These are phyloP conservation scores for Hydrotaea cyrtoneurina DNA, from an alignment of 2,888 invertebrate species.

Conservation along the genomic window DNA sequence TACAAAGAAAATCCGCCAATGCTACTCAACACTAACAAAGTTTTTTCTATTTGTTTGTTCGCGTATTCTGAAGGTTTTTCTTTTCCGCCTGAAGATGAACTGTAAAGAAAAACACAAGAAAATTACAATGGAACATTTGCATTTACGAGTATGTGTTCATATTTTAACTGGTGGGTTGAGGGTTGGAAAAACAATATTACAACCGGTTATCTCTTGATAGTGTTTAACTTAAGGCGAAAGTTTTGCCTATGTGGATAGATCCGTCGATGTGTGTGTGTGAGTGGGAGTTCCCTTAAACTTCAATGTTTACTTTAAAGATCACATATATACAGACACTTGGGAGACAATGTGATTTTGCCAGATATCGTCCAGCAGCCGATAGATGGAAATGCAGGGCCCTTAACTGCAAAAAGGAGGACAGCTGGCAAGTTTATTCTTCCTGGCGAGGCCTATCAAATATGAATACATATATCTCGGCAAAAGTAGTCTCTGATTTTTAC, in stretches of 20 bases:
- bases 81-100: not conserved
- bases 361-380: not conserved
- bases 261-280: not conserved
- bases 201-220: not conserved
- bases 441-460: too few relatives aligned
- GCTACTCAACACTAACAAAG: not conserved
- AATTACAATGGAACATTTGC: not conserved
- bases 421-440: too few relatives aligned
- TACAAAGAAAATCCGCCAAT: not conserved
- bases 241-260: not conserved
- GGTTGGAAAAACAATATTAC: not conserved
- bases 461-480: too few relatives aligned
- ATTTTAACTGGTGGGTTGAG: not conserved
- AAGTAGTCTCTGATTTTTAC: too few relatives aligned
- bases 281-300: not conserved
- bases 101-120: not conserved
- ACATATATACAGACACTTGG: too few relatives aligned
- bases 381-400: too few relatives aligned
- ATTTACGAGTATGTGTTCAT: not conserved
- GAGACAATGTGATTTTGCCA: not conserved
- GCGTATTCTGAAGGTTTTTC: not conserved
- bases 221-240: slow-evolving; percentile 7
- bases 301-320: not conserved
- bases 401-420: too few relatives aligned
- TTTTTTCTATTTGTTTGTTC: not conserved